Base-by-base conservation (phyloP, 1,140 invertebrate genomes). In the Megalonaias nervosa region DNA sequence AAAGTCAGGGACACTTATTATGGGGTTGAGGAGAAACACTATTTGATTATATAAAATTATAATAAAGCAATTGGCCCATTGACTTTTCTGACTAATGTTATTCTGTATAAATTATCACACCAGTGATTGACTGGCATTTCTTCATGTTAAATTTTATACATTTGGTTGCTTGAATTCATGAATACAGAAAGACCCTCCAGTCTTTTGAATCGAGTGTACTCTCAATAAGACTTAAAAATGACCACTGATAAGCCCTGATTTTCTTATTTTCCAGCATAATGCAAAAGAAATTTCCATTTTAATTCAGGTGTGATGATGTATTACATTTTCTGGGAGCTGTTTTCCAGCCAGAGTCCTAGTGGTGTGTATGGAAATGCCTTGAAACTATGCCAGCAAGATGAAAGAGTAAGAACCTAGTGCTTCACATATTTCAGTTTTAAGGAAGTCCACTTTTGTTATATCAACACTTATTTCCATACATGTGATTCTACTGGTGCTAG, bases 271-370 rank as follows among this genome's bases (percentile, higher is more conserved):
- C 16, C 16, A 19, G 11, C 61, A 19, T 31, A 13, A 38, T 38
- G 13, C 15, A 58, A 26, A 23, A 2, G 19, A 48, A 4, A 21
- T 26, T 13, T 71, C 48, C n/a, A 57, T 38, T 56, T 11, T 60
- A 15, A 67, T 81, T 71, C 77, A 91, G 90, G 94, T 67, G 88
- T 94, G 4, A 94, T 98, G 88, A 94, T 96, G 84, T 97, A 95
- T 89, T 93, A 94, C 60, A 93, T 97, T 78, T 95, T 96, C 82
- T 92, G 93, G 74, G 97, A 98, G 91, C 90, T 98, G 26, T 97
- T 97, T 91, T 97, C 96, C 6, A 94, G 93, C 81, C 94, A 95
- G 82, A 97, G 96, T 90, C 94, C 95, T 0, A 96, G 95, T 91
- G 95, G 94, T 84, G 93, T 98, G 75, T 98, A 97, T 86, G 93